Evolutionary conservation across 1,140 invertebrate species (phyloP), one percentile per base, ranked within the genome.

Genomic region (Nephotettix cincticeps): DNA sequence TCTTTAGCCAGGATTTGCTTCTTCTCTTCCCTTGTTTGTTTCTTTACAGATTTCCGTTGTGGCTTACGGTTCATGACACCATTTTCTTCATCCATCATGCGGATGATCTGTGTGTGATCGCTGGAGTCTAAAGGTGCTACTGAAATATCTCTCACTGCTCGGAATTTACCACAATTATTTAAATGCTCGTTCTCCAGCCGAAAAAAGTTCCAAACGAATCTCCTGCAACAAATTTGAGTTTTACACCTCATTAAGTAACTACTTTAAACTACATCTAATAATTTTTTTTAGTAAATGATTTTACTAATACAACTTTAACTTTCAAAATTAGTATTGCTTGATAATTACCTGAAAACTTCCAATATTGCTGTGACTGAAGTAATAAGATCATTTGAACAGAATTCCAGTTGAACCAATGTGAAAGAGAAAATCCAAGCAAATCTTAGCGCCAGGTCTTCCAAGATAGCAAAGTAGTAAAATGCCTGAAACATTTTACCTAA

Each of bases 1-100:
- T 71, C 69, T 66, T 71, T 71, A 1, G 68, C 25, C 30, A 70
- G 28, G 9, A 70, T 29, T n/a, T 56, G 32, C 27, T 58, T 66
- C 36, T 74, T 73, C 25, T 74, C 73, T 45, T 77, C 75, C 69
- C 75, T 76, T n/a, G 29, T n/a, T 21, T 47, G 0, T 19, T 76
- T 76, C 51, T 77, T 77, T 13, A 45, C 13, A n/a, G 32, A 21
- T 17, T 69, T 70, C 61, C 76, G 77, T 56, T 73, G 71, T 25
- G 71, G 74, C 11, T 74, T 72, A 61, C 94, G 86, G 78, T 95
- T 94, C 9, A 89, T 83, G 1, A 96, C 93, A 0, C 94, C 95
- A 75, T 97, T 91, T 14, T 90, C 86, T 68, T 96, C 93, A 78
- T 99, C 96, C 96, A 99, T 99, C 94, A 98, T 97, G 11, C 93